Conservation (phyloP, 2,113 vertebrate species). For the Crocuta crocuta region DNA sequence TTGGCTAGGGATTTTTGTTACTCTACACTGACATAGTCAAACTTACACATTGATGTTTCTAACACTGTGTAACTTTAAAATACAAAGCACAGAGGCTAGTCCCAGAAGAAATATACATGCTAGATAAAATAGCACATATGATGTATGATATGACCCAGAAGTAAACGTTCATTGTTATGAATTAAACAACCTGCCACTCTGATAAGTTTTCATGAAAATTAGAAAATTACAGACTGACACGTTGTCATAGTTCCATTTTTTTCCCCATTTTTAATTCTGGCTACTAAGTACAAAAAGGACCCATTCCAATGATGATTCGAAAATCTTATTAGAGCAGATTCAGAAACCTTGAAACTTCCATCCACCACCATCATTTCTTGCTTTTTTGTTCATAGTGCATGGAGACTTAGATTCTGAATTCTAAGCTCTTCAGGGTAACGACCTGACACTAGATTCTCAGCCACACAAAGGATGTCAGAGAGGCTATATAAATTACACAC, state of each 20-base stretch:
- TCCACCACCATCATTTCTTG: not conserved
- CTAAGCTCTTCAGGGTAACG: slow-evolving; percentile 52
- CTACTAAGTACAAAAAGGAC: not conserved
- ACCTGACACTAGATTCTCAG: slow-evolving; percentile 24
- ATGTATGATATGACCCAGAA: not conserved
- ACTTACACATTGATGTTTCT: not conserved
- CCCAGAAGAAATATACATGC: slow-evolving; percentile 17
- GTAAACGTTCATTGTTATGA: slow-evolving; percentile 22
- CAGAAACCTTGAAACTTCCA: slow-evolving; percentile 54
- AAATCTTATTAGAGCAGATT: slow-evolving; percentile 46
- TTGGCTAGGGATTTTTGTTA: not conserved
- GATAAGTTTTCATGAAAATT: slow-evolving; percentile 39
- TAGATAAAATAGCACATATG: slow-evolving; percentile 17
- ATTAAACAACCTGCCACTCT: slow-evolving; percentile 64
- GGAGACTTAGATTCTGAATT: slow-evolving; percentile 63
- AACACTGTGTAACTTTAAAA: slow-evolving; percentile 44
- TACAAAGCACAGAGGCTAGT: not conserved
- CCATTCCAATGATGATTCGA: slow-evolving; percentile 10
- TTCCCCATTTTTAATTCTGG: slow-evolving; percentile 55
- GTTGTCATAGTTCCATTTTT: not conserved
- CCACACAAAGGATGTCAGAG: slow-evolving; percentile 46
- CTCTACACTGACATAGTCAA: not conserved
- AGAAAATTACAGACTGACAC: slow-evolving; percentile 34
- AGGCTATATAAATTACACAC: slow-evolving; percentile 65
- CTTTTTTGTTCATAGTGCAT: slow-evolving; percentile 56